phyloP scores from a whole-genome alignment of 64 coral and sea anemone genomes.

The Trachythela sp. region DNA sequence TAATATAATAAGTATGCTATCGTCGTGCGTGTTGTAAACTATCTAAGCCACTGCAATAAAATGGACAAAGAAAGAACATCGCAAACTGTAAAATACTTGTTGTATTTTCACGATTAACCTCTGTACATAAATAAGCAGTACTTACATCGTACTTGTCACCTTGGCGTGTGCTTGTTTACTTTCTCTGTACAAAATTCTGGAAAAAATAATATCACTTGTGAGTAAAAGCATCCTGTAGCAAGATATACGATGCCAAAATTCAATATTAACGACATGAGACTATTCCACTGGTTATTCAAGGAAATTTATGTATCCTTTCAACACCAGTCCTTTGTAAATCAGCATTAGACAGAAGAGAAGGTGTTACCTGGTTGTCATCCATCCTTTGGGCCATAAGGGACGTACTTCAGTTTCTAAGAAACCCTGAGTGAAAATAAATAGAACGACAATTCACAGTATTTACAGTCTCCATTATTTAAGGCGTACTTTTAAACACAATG shows the following conservation, averaged over 20 bases:
- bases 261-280: no score
- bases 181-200: constrained; percentile 82
- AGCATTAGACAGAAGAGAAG: neutral
- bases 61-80: no score
- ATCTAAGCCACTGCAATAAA: neutral
- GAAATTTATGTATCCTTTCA: no score
- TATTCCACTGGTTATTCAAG: no score
- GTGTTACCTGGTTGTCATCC: constrained; percentile 88
- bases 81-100: no score
- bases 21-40: neutral
- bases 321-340: no score
- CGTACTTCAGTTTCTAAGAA: constrained; percentile 97
- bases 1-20: neutral
- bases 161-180: constrained; percentile 79
- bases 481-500: neutral
- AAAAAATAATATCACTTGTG: neutral
- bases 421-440: constrained; percentile 14
- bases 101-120: no score
- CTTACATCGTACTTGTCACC: constrained; percentile 77
- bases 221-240: no score
- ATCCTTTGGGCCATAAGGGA: constrained; percentile 94
- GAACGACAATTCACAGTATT: neutral
- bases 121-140: no score
- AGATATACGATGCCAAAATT: no score
- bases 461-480: no score